Conservation (phyloP, 2,888 invertebrate genomes). For the Lepidocyrtinus sp. region DNA sequence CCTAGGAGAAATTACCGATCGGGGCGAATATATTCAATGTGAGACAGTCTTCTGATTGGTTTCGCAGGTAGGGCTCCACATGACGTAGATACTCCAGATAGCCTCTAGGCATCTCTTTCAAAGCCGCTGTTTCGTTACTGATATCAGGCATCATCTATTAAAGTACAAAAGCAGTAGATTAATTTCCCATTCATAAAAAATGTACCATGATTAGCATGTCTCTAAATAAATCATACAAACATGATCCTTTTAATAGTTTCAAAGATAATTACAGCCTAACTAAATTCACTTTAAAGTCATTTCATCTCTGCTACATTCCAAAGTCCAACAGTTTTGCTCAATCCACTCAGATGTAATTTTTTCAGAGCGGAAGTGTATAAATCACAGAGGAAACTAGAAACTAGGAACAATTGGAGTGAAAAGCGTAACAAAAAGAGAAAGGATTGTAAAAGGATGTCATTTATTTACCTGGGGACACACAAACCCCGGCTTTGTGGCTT, state of each 20-base stretch:
- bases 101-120: conserved; percentile 92
- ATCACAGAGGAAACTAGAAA: not conserved
- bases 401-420: no score
- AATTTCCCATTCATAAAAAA: no score
- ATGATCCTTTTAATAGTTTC: no score
- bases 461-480: conserved; percentile 68
- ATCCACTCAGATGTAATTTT: no score
- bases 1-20: no score
- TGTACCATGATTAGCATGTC: no score
- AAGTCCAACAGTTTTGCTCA: no score
- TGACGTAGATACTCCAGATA: conserved; percentile 90
- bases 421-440: no score
- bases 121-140: conserved; percentile 85
- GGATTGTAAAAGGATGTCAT: conserved; percentile 25
- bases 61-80: conserved; percentile 86
- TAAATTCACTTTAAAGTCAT: no score
- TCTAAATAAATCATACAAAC: no score
- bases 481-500: conserved; percentile 66
- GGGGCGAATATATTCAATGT: conserved; percentile 97
- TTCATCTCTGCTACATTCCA: no score
- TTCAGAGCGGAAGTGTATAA: not conserved
- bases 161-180: conserved; percentile 73
- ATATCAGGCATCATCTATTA: conserved; percentile 79
- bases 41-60: conserved; percentile 97
- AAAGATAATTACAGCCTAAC: no score